Conservation (phyloP, 2,888 invertebrate species). For the Leptinotarsa peninsularis region DNA sequence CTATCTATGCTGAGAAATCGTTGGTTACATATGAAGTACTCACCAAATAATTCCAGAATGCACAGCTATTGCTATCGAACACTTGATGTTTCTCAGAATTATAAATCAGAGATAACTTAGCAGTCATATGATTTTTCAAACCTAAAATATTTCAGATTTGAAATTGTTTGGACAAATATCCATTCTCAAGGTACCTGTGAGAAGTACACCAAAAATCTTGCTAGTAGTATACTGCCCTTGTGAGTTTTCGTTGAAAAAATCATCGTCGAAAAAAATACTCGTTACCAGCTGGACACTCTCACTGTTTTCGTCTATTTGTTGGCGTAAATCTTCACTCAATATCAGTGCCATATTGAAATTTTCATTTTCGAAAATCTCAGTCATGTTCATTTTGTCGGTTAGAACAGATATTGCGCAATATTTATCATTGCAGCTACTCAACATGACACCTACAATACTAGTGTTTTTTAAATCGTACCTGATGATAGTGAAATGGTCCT, state of each 20-base stretch:
- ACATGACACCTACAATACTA: constrained; percentile 66
- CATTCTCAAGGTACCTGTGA: constrained; percentile 51
- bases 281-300: constrained; percentile 42
- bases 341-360: constrained; percentile 44
- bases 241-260: constrained; percentile 49
- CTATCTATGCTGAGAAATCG: no score
- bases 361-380: constrained; percentile 27
- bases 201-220: constrained; percentile 71
- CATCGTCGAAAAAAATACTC: constrained; percentile 48
- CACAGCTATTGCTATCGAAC: constrained; percentile 46
- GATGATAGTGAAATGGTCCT: constrained; percentile 67
- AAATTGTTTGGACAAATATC: not conserved
- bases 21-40: not conserved
- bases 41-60: constrained; percentile 54
- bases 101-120: constrained; percentile 69
- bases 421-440: constrained; percentile 57
- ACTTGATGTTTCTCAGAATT: constrained; percentile 55
- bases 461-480: constrained; percentile 60
- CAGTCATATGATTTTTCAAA: constrained; percentile 67
- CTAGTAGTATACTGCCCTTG: constrained; percentile 35
- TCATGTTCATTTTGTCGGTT: constrained; percentile 26
- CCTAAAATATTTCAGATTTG: constrained; percentile 62
- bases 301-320: constrained; percentile 42
- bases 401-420: constrained; percentile 62
- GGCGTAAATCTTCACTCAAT: constrained; percentile 46